A percentile compares a stretch with the other conserved stretches of the same genome.
Conservation (phyloP, 1,140 invertebrate genomes). For the Solen grandis region DNA sequence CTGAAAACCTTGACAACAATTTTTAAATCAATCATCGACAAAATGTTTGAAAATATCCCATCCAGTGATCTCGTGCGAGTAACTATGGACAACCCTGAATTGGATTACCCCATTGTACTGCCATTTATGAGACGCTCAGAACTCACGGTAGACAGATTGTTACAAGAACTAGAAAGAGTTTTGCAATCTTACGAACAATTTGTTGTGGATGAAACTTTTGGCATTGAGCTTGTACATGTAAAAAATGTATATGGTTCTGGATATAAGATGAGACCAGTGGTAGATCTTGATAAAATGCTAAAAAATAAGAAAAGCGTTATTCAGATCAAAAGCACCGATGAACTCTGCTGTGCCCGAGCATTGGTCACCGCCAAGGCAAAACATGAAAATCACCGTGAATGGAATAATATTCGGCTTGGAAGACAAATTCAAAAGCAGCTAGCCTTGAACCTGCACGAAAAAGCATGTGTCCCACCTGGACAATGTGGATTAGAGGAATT, state of each 20-base stretch:
- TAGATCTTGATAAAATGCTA: conserved; percentile 30
- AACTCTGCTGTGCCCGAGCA: conserved; percentile 43
- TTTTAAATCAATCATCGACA: not conserved
- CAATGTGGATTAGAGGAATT: conserved; percentile 21
- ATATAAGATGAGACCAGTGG: conserved; percentile 1
- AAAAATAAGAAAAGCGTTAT: conserved; percentile 43
- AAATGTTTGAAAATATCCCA: not conserved
- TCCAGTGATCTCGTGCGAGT: not conserved
- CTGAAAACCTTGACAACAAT: not conserved
- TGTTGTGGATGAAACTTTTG: not conserved
- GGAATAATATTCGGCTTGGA: conserved; percentile 22
- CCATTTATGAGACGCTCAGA: not conserved
- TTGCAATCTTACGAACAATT: conserved; percentile 11
- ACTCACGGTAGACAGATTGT: not conserved
- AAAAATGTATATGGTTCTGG: conserved; percentile 12
- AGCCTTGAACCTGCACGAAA: not conserved
- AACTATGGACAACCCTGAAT: conserved; percentile 6
- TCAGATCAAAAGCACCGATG: conserved; percentile 41
- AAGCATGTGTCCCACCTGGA: not conserved
- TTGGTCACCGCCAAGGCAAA: conserved; percentile 26
- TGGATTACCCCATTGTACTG: not conserved
- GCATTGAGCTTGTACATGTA: conserved; percentile 5
- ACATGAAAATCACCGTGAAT: conserved; percentile 10
- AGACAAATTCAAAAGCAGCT: conserved; percentile 12
- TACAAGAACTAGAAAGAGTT: not conserved